Percentiles rank a stretch among this genome's conserved stretches.
These are phyloP conservation scores for Leucopsar rothschildi DNA, from an alignment of 2,113 vertebrate genomes.

Conservation along the genomic window DNA sequence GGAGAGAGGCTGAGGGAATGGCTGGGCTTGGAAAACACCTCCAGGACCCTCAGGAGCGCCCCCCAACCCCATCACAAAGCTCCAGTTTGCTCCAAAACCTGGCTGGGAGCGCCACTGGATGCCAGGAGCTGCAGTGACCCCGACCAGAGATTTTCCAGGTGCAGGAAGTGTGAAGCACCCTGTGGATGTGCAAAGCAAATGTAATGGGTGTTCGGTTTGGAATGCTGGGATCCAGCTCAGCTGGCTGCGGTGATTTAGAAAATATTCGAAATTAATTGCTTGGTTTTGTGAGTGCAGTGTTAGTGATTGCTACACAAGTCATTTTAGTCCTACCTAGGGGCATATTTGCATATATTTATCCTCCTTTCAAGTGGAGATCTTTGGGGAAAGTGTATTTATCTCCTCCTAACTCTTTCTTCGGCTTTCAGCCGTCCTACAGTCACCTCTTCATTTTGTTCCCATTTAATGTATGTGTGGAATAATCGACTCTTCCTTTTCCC, in stretches of 20 bases:
- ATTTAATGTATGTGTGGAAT: not conserved
- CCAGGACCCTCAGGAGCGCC: not conserved
- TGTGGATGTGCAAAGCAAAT: not conserved
- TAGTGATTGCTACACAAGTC: conserved; percentile 36
- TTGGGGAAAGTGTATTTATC: conserved; percentile 29
- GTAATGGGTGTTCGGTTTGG: not conserved
- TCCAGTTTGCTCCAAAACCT: not conserved
- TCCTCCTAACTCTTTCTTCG: conserved; percentile 24
- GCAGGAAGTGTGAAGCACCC: not conserved
- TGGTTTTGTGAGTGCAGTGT: conserved; percentile 27
- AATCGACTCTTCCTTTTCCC: not conserved
- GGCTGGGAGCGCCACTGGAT: rapidly evolving
- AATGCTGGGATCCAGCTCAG: not conserved
- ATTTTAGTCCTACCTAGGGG: conserved; percentile 48
- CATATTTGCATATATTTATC: conserved; percentile 54
- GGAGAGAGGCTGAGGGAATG: not conserved
- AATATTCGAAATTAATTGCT: conserved; percentile 24
- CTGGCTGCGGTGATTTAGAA: conserved; percentile 19
- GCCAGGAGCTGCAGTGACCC: not conserved
- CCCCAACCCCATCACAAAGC: rapidly evolving
- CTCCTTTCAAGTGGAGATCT: conserved; percentile 58
- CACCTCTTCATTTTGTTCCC: conserved; percentile 1
- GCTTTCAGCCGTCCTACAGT: not conserved
- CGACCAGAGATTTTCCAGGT: not conserved
- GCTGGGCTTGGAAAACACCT: not conserved